These are phyloP conservation scores for Melipona bicolor DNA, from an alignment of 2,888 invertebrate species.

Conservation along the genomic window DNA sequence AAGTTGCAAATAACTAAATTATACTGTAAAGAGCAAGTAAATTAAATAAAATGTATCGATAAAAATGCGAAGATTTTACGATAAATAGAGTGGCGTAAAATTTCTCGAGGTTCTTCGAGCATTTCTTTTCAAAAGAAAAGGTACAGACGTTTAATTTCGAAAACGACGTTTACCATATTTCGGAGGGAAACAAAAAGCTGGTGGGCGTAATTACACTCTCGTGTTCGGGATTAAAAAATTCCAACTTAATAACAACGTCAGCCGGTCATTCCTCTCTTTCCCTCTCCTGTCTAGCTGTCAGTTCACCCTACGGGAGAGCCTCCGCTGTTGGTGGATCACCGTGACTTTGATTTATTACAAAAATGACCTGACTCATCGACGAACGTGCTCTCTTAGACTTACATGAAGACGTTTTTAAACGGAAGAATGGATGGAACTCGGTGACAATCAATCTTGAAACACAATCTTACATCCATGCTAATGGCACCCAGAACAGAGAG, in stretches of 20 bases:
- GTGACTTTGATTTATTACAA: conserved; percentile 73
- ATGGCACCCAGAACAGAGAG: neutral
- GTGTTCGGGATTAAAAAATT: conserved; percentile 53
- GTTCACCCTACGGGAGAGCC: conserved; percentile 28
- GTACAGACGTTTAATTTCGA: conserved; percentile 2
- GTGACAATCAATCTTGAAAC: conserved; percentile 53
- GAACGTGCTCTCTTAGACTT: conserved; percentile 46
- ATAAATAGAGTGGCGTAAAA: no score
- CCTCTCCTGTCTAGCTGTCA: conserved; percentile 49
- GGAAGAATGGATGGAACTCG: conserved; percentile 41
- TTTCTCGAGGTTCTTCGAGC: no score
- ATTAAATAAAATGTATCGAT: no score
- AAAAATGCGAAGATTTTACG: neutral
- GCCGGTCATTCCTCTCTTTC: conserved; percentile 47
- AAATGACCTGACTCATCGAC: conserved; percentile 65
- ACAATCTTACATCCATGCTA: conserved; percentile 30
- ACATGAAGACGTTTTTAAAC: conserved; percentile 59
- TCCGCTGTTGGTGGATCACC: conserved; percentile 57
- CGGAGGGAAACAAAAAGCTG: neutral
- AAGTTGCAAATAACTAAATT: no score
- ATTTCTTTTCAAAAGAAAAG: no score
- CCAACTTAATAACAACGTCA: conserved; percentile 59
- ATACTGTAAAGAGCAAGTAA: no score
- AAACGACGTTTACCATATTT: neutral
- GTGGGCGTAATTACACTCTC: conserved; percentile 43